Evolutionary conservation across 2,888 invertebrate species (phyloP), one percentile per base, ranked within the genome.

Genomic region (Acronicta aceris): DNA sequence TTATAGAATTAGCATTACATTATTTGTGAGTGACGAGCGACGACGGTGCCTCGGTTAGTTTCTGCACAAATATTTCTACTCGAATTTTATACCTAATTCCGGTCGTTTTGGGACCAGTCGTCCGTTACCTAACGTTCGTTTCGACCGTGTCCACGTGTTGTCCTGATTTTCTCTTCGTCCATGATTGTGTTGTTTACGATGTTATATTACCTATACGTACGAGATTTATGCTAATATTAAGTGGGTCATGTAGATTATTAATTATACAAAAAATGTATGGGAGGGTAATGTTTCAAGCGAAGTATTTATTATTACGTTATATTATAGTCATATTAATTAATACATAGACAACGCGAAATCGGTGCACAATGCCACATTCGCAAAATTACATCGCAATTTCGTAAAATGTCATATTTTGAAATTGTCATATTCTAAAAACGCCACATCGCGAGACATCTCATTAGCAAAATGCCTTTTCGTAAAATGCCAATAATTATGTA

Each of bases 231-330:
- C 50, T 49, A 60, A 74, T 72, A 72, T 71, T 69, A 71, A 70
- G 65, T 71, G 64, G 50, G 64, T 60, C 71, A 76, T 76, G 59
- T 65, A 75, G 46, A 59, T 51, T 45, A 45, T 53, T 21, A 45
- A 77, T 75, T 83, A 74, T 84, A 86, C 79, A 81, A 81, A 21
- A 83, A 79, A 79, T 81, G 73, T 85, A 85, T 77, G 80, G 79
- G 76, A 84, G 85, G 85, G 87, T 87, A 75, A 76, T 58, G 77
- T 81, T 85, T 83, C 81, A 85, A 84, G 82, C 71, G 74, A 81
- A 78, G 74, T 83, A 82, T 84, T 70, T 79, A 82, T 82, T 68
- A 71, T 78, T 66, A 48, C 47, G 73, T 69, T 62, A 62, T 81
- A 81, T 69, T 62, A 62, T 81, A 81, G 76, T 76, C 66, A 79